Evolutionary conservation across 2,888 invertebrate species (phyloP).

Genomic region (Hedya salicella): DNA sequence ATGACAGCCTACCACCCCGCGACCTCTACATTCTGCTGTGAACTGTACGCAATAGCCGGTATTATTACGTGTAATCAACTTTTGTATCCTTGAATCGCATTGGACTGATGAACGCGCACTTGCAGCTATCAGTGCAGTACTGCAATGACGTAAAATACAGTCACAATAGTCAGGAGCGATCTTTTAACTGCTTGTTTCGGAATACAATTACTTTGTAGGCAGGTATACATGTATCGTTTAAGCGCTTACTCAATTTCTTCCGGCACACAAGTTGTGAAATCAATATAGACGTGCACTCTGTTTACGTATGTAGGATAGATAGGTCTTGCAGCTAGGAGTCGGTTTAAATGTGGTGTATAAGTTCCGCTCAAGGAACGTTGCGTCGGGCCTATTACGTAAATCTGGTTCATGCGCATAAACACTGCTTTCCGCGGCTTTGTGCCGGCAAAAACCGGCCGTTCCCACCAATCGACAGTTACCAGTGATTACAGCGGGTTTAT

Average conservation of each 20-base stretch:
- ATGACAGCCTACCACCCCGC: conserved; percentile 1
- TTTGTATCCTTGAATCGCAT: conserved; percentile 31
- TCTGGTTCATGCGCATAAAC: conserved; percentile 63
- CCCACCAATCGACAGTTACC: conserved; percentile 70
- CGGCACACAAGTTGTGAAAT: not conserved
- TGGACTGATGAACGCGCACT: conserved; percentile 4
- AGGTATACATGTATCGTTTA: not conserved
- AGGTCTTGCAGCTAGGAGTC: conserved; percentile 9
- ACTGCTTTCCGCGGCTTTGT: conserved; percentile 67
- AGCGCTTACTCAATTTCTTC: not conserved
- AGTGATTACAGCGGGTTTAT: conserved; percentile 71
- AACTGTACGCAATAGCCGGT: conserved; percentile 17
- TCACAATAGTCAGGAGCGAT: not conserved
- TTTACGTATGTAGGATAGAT: not conserved
- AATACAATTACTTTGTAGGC: not conserved
- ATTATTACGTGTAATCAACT: conserved; percentile 31
- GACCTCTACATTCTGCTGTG: conserved; percentile 29
- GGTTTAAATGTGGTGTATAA: conserved; percentile 34
- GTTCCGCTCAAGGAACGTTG: conserved; percentile 68
- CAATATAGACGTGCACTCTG: not conserved
- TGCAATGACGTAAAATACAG: not conserved
- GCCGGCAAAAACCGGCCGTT: conserved; percentile 69
- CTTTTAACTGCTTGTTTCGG: not conserved
- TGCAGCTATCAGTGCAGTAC: not conserved
- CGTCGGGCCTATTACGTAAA: conserved; percentile 68